A percentile compares a stretch with the other conserved stretches of the same genome.
These are phyloP conservation scores for Yponomeuta malinellus DNA, from an alignment of 2,888 invertebrate species.

Conservation along the genomic window DNA sequence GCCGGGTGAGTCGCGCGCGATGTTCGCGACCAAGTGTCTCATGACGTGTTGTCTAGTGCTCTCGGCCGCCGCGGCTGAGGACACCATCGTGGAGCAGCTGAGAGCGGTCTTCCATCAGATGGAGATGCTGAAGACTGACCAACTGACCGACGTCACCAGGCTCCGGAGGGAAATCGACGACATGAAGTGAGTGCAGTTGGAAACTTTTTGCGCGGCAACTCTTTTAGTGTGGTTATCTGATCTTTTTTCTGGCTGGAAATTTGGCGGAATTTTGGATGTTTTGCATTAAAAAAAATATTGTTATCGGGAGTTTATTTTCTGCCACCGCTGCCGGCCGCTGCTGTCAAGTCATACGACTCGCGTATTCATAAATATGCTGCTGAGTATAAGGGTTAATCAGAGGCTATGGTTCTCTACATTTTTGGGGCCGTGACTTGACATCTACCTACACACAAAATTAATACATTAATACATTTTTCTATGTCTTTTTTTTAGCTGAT, in stretches of 20 bases:
- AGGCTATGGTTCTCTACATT: too few species aligned
- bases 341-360: too few species aligned
- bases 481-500: too few species aligned
- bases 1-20: not conserved
- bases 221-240: not conserved
- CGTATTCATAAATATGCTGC: too few species aligned
- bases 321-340: too few species aligned
- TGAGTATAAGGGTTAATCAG: too few species aligned
- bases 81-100: conserved; percentile 38
- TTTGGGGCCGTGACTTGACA: too few species aligned
- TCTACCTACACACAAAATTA: too few species aligned
- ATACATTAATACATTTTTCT: too few species aligned
- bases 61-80: conserved; percentile 36
- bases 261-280: not conserved
- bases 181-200: conserved; percentile 49
- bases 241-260: not conserved
- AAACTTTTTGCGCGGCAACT: not conserved
- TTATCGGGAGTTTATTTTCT: too few species aligned
- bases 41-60: conserved; percentile 34
- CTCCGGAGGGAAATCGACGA: conserved; percentile 50
- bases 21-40: conserved; percentile 20
- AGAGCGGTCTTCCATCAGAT: conserved; percentile 44
- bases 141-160: conserved; percentile 39
- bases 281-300: too few species aligned
- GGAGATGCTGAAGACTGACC: conserved; percentile 40